Percentiles rank a stretch among this genome's conserved stretches.
Evolutionary conservation across 1,140 invertebrate species (phyloP).

Genomic region (Arion vulgaris): DNA sequence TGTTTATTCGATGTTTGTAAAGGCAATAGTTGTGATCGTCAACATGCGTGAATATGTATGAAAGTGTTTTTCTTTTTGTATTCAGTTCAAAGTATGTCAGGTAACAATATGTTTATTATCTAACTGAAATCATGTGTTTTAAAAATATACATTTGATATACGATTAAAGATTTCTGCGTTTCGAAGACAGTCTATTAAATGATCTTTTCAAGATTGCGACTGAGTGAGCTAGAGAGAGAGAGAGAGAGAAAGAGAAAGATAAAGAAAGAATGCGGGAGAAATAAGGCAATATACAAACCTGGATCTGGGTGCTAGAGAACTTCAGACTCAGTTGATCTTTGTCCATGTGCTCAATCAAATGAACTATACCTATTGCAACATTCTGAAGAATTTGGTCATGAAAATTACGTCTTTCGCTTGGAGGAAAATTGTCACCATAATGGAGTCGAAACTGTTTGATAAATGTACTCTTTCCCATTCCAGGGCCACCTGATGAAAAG

Average conservation of each 20-base stretch:
- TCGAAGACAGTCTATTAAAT: no score
- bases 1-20: no score
- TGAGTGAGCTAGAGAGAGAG: background rate
- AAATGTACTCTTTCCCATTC: conserved; percentile 67
- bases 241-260: background rate
- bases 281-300: conserved; percentile 42
- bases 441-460: conserved; percentile 66
- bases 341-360: conserved; percentile 57
- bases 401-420: conserved; percentile 47
- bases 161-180: no score
- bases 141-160: no score
- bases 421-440: conserved; percentile 63
- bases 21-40: no score
- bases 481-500: conserved; percentile 52
- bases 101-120: no score
- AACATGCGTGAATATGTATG: no score
- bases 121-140: no score
- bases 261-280: background rate
- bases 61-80: no score
- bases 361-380: conserved; percentile 55
- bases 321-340: conserved; percentile 40
- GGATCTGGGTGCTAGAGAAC: conserved; percentile 44
- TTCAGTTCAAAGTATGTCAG: no score
- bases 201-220: no score
- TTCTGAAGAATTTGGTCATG: conserved; percentile 59